Base-by-base conservation (phyloP, 2,797 vertebrate genomes). In the Urophycis tenuis region DNA sequence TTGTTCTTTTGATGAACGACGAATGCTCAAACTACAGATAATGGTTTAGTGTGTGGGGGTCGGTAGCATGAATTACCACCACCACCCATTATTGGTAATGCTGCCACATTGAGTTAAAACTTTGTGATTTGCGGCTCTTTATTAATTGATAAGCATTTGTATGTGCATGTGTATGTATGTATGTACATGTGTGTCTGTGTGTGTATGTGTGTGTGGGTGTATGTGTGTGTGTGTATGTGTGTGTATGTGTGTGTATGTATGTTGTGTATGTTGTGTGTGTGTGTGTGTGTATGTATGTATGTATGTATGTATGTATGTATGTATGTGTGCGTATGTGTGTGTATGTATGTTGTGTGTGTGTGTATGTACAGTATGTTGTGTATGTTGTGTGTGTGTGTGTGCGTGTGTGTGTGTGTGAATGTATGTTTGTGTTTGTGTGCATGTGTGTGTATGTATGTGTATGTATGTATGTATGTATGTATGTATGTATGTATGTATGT, bases 401-500 rank as follows among this genome's bases (percentile, higher is more conserved):
- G n/a, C n/a, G n/a, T n/a, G n/a, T n/a, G n/a, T n/a, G n/a, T n/a
- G n/a, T n/a, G n/a, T n/a, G n/a, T n/a, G n/a, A n/a, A n/a, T n/a
- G n/a, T n/a, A n/a, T n/a, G n/a, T n/a, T n/a, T n/a, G n/a, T n/a
- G n/a, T n/a, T n/a, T n/a, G n/a, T n/a, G n/a, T n/a, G n/a, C n/a
- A n/a, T 69, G 64, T 30, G 64, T n/a, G n/a, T n/a, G n/a, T n/a
- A n/a, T 6, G 30, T 15, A 31, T 71, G 69, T 15, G 69, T 71
- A 31, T 15, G 30, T 33, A 31, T 64, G 53, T 64, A 22, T 64
- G 53, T 32, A 49, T 64, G 53, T 64, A 22, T 64, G 53, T 15
- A 22, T 22, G 14, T 67, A 25, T n/a, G 60, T 67, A 83, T 73
- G 25, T 76, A 9, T 45, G 35, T 31, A 2, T 36, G 72, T 67